Evolutionary conservation across 2,113 vertebrate genomes (phyloP).

Genomic region (Chauna torquata): DNA sequence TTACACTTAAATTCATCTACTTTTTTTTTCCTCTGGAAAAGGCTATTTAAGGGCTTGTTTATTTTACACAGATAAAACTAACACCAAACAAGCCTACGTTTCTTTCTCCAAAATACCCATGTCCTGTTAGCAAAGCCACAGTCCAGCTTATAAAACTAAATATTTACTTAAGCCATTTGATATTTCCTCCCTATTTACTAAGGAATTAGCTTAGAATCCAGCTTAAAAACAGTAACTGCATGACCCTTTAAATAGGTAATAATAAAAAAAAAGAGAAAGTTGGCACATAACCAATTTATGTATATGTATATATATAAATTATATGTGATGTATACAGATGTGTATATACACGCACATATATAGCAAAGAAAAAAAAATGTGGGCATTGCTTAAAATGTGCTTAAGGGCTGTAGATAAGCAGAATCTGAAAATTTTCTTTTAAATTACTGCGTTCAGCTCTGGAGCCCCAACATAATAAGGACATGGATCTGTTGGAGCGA

Average conservation of each 20-base stretch:
- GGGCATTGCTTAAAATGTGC: background rate
- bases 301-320: background rate
- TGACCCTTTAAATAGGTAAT: background rate
- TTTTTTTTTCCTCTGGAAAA: background rate
- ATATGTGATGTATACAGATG: background rate
- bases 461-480: background rate
- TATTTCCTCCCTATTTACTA: background rate
- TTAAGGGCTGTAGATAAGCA: background rate
- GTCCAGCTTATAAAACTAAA: background rate
- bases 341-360: rapidly evolving
- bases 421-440: background rate
- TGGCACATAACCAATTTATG: background rate
- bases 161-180: background rate
- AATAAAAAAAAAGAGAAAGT: background rate
- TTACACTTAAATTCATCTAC: background rate
- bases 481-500: background rate
- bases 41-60: background rate
- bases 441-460: background rate
- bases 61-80: background rate
- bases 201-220: background rate
- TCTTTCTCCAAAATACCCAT: background rate
- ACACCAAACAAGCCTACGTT: background rate
- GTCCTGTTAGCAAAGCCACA: background rate
- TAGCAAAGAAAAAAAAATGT: background rate
- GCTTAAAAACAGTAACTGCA: background rate